A percentile compares a stretch with the other conserved stretches of the same genome.
These are phyloP conservation scores for Daubentonia madagascariensis DNA, from an alignment of 2,113 vertebrate species.

Conservation along the genomic window DNA sequence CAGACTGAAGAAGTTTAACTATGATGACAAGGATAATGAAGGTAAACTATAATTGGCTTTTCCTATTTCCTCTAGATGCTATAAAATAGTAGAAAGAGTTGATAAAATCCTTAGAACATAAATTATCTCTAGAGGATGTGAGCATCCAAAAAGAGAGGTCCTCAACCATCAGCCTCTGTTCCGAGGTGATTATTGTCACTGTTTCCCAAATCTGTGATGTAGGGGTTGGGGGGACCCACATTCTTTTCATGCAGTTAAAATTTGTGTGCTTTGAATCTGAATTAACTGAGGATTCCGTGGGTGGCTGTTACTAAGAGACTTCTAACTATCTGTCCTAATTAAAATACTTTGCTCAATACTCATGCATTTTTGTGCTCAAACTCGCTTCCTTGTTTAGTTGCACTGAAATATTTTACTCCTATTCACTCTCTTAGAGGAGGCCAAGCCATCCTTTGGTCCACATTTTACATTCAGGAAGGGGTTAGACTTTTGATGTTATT, in stretches of 20 bases:
- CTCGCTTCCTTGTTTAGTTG: background rate
- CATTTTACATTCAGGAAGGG: background rate
- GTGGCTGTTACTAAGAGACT: background rate
- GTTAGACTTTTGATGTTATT: background rate
- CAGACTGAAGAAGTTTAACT: background rate
- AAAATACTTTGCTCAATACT: background rate
- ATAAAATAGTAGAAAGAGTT: background rate
- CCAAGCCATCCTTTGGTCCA: background rate
- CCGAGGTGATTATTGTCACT: background rate
- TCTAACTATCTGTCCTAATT: background rate
- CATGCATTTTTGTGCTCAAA: background rate
- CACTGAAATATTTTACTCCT: background rate
- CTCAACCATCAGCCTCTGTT: background rate
- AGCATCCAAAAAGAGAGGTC: background rate
- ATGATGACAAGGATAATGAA: background rate
- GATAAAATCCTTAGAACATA: background rate
- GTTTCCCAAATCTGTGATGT: background rate
- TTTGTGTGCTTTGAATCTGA: background rate
- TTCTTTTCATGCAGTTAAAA: background rate
- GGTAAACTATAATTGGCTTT: background rate
- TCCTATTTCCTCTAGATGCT: background rate
- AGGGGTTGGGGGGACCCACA: fast-evolving
- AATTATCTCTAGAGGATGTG: background rate
- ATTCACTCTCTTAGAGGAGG: background rate
- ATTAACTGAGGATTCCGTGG: background rate